Evolutionary conservation across 2,113 vertebrate species (phyloP).

Genomic region (Chlamydotis undulata): DNA sequence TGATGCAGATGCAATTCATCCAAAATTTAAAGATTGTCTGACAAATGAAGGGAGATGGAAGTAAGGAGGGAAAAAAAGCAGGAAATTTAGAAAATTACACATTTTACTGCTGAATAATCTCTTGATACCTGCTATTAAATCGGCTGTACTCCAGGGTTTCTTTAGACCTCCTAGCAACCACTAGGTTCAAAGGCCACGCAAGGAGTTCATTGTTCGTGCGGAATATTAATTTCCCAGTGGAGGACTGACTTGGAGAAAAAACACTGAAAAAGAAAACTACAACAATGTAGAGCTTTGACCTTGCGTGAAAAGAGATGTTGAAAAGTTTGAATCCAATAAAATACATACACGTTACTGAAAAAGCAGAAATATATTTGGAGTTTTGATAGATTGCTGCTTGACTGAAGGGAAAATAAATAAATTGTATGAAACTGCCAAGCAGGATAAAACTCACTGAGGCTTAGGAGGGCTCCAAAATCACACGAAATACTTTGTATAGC

Average conservation of each 20-base stretch:
- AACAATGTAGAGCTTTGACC: conserved; percentile 26
- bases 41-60: conserved; percentile 23
- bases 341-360: neutral
- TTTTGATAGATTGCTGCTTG: conserved; percentile 3
- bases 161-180: conserved; percentile 75
- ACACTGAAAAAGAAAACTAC: conserved; percentile 37
- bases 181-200: conserved; percentile 71
- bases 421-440: neutral
- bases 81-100: conserved; percentile 13
- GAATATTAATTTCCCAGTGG: conserved; percentile 71
- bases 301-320: neutral
- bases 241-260: conserved; percentile 27
- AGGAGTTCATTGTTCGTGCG: conserved; percentile 68
- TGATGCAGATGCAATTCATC: neutral
- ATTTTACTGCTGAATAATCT: conserved; percentile 59
- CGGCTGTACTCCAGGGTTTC: conserved; percentile 62
- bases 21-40: conserved; percentile 19
- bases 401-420: conserved; percentile 11
- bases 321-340: conserved; percentile 3
- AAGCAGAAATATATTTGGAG: neutral
- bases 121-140: conserved; percentile 49
- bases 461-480: neutral
- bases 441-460: neutral
- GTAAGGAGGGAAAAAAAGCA: neutral
- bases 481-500: neutral